Evolutionary conservation across 2,888 invertebrate species (phyloP), one percentile per base, ranked within the genome.

Genomic region (Cyrtodaria siliqua): DNA sequence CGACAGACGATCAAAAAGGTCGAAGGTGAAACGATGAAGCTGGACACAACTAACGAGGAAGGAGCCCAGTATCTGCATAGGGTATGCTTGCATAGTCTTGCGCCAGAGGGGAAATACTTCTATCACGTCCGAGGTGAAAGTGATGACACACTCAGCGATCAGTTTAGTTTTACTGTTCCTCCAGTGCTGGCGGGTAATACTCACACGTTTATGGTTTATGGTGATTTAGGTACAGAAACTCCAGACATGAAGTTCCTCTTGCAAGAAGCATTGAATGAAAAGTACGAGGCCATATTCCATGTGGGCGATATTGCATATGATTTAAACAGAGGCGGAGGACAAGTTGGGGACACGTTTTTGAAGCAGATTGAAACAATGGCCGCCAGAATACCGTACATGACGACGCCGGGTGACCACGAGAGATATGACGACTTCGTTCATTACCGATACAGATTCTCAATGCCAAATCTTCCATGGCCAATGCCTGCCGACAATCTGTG

Each of bases 271-370:
- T 16, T 79, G 14, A 84, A 83, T 61, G 74, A 82, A 12, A 77
- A 82, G 14, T 90, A 90, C 74, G 83, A 86, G 42, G 87, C 87
- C 18, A 75, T 91, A 14, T 87, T 90, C 59, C 91, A 91, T 67
- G 67, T 91, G 24, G 92, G 92, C 24, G 92, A 92, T 67, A 89
- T 92, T 64, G 90, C 91, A 4, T 91, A 91, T 78, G 88, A 91
- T 61, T 72, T 92, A 18, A 81, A 88, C 47, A 84, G 89, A 12
- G 84, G 86, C 38, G 80, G 81, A 33, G 92, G 92, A 14, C 82
- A 77, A 3, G 73, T 87, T 42, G 92, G 92, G 1, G 92, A 92
- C 64, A 79, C 82, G 47, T 92, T 88, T 72, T 82, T 92, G 59
- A 86, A 83, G 27, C 63, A 72, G 52, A 88, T 92, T 27, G 84